These are phyloP conservation scores for Microchrysa polita DNA, from an alignment of 2,888 invertebrate species.

Conservation along the genomic window DNA sequence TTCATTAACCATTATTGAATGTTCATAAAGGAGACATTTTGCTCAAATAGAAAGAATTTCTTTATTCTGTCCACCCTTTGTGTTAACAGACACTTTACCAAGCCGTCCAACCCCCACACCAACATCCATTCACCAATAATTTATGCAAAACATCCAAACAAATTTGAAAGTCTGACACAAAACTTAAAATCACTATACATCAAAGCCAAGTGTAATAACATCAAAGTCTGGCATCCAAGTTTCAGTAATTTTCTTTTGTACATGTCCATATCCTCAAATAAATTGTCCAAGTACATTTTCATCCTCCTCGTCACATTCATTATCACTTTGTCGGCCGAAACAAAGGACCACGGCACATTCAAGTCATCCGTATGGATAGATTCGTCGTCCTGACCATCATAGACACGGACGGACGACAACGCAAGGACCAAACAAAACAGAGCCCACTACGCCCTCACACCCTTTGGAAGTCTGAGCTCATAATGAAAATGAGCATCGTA, in stretches of 20 bases:
- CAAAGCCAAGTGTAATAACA: conserved; percentile 25
- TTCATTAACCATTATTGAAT: too few relatives aligned
- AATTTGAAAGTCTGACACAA: conserved; percentile 36
- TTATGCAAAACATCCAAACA: conserved; percentile 8
- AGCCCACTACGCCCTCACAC: too few relatives aligned
- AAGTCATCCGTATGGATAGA: background rate
- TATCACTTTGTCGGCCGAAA: conserved; percentile 20
- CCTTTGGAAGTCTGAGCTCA: background rate
- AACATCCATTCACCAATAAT: background rate
- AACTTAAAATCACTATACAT: conserved; percentile 7
- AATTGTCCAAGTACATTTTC: background rate
- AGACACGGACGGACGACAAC: too few relatives aligned
- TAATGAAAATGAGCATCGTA: conserved; percentile 37
- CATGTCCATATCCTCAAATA: background rate
- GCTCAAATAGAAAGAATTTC: too few relatives aligned
- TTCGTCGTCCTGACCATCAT: too few relatives aligned
- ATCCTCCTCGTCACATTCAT: conserved; percentile 4
- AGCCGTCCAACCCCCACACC: background rate
- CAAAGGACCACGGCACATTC: conserved; percentile 13
- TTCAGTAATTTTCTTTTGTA: conserved; percentile 8
- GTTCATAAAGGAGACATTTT: too few relatives aligned
- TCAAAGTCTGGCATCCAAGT: conserved; percentile 35
- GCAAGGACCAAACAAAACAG: too few relatives aligned
- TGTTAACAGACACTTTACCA: too few relatives aligned
- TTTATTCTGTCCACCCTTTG: too few relatives aligned